Evolutionary conservation across 2,113 vertebrate species (phyloP).

Genomic region (Crotalus horridus): DNA sequence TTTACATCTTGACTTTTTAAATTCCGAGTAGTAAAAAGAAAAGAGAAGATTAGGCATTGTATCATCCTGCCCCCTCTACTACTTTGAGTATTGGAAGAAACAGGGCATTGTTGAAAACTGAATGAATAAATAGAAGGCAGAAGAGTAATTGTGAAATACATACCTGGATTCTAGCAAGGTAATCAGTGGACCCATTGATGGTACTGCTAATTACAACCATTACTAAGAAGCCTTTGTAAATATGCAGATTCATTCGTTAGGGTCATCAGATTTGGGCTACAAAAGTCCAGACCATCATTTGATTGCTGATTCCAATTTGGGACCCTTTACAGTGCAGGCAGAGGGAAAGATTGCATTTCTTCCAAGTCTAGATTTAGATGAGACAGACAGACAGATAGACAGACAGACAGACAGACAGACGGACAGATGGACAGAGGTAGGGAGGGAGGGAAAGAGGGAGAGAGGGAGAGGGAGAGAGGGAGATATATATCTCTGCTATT

Average conservation of each 20-base stretch:
- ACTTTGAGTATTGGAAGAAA: background rate
- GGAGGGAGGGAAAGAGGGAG: background rate
- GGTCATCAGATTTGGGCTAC: no score
- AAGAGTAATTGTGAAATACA: background rate
- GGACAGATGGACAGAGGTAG: background rate
- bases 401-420: background rate
- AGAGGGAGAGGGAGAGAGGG: background rate
- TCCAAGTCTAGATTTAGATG: background rate
- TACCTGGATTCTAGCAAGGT: background rate
- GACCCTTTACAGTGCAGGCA: background rate
- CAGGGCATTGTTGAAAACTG: background rate
- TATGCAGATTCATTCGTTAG: background rate
- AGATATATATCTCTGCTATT: background rate
- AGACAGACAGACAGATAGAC: background rate
- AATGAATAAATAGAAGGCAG: background rate
- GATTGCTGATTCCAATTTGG: background rate
- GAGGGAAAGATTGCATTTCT: background rate
- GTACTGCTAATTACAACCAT: background rate
- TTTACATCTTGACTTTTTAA: background rate
- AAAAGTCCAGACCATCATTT: no score
- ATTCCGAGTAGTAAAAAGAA: background rate
- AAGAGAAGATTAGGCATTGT: background rate
- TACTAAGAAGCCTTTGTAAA: background rate
- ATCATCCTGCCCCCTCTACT: background rate
- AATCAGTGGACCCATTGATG: background rate